Conservation (phyloP, 1,140 invertebrate species). For the Drosophila yakuba region DNA sequence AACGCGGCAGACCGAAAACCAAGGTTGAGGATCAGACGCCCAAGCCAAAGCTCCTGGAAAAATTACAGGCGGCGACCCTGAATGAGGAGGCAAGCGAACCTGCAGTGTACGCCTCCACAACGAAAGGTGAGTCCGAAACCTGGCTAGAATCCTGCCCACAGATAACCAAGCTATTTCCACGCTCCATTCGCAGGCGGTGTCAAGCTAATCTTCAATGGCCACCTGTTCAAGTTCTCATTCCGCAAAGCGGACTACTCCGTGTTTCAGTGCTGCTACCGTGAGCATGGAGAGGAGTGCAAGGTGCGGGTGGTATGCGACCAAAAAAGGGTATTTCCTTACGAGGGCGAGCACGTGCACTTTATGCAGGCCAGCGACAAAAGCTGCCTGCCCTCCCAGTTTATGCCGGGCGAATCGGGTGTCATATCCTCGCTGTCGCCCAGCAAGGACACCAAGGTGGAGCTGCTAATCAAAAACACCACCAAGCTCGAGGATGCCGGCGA, state of each 20-base stretch:
- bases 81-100: conserved; percentile 62
- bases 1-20: conserved; percentile 66
- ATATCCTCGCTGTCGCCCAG: conserved; percentile 17
- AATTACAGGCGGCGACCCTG: conserved; percentile 54
- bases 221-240: conserved; percentile 78
- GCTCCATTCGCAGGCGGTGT: conserved; percentile 60
- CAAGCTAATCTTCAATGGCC: conserved; percentile 75
- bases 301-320: conserved; percentile 80
- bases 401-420: conserved; percentile 46
- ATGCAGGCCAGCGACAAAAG: conserved; percentile 80
- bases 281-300: conserved; percentile 76
- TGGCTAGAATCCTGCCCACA: background rate
- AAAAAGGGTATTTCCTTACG: conserved; percentile 75
- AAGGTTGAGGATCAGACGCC: conserved; percentile 51
- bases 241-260: conserved; percentile 75
- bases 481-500: conserved; percentile 15
- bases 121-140: conserved; percentile 62
- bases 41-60: conserved; percentile 66
- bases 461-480: conserved; percentile 19
- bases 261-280: conserved; percentile 82
- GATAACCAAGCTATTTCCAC: conserved; percentile 1
- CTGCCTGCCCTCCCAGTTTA: conserved; percentile 73
- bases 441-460: conserved; percentile 35
- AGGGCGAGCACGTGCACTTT: conserved; percentile 77
- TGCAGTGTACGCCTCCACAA: conserved; percentile 76